Percentiles rank a stretch among this genome's conserved stretches.
These are phyloP conservation scores for Dromas ardeola DNA, from an alignment of 2,113 vertebrate species.

Conservation along the genomic window DNA sequence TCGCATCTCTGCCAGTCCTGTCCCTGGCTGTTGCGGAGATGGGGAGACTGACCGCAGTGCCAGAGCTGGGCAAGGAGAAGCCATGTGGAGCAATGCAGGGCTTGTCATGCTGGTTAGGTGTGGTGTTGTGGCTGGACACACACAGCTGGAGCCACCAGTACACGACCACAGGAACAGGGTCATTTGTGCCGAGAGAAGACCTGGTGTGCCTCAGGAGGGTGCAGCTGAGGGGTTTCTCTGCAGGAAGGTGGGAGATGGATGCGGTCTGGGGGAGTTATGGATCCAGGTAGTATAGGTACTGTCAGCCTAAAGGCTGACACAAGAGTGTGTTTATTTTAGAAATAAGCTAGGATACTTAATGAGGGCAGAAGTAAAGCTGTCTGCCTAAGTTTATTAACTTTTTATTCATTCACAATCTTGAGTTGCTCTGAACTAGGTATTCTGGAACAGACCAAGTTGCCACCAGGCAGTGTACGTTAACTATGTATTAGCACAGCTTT, in stretches of 20 bases:
- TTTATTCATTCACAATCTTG: not conserved
- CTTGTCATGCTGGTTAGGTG: not conserved
- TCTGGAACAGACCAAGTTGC: not conserved
- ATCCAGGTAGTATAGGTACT: not conserved
- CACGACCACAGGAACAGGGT: not conserved
- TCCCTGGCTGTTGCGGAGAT: not conserved
- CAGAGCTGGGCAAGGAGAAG: not conserved
- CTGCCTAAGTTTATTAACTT: not conserved
- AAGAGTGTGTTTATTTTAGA: not conserved
- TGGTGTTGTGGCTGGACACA: not conserved
- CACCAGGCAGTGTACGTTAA: not conserved
- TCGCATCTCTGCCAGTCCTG: not conserved
- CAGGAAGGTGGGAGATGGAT: not conserved
- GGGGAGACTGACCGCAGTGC: not conserved
- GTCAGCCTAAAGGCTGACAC: not conserved
- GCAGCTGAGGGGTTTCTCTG: not conserved
- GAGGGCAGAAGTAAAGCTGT: not conserved
- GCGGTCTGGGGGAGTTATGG: not conserved
- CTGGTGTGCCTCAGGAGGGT: not conserved
- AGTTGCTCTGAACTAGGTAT: not conserved
- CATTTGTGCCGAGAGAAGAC: not conserved
- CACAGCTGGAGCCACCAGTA: not conserved
- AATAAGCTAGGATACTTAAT: not conserved
- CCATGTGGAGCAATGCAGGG: accelerated
- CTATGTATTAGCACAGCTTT: not conserved